These are phyloP conservation scores for Siniperca obscura DNA, from an alignment of 2,797 vertebrate species.

Conservation along the genomic window DNA sequence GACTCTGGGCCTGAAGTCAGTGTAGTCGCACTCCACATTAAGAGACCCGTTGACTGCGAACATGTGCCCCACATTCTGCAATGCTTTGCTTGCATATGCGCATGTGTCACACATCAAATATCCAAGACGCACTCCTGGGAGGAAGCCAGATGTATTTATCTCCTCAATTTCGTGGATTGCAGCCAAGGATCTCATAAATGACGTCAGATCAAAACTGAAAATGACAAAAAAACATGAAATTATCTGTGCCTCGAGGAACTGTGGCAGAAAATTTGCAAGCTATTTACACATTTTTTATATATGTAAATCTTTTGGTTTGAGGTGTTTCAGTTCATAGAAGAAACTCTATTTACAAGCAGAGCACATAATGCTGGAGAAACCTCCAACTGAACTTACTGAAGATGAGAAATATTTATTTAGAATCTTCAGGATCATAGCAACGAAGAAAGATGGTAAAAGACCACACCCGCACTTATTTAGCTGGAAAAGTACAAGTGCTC, in stretches of 20 bases:
- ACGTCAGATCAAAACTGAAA: slow-evolving; percentile 63
- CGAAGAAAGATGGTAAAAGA: not conserved
- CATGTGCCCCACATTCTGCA: slow-evolving; percentile 62
- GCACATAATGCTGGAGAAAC: not conserved
- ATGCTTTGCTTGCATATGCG: slow-evolving; percentile 60
- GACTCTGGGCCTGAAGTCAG: slow-evolving; percentile 55
- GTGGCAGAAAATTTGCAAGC: too few relatives aligned
- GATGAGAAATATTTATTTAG: not conserved
- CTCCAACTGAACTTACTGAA: not conserved
- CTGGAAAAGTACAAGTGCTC: not conserved
- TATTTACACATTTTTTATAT: not conserved
- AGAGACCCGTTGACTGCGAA: slow-evolving; percentile 52
- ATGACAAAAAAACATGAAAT: not conserved
- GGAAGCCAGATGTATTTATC: slow-evolving; percentile 70
- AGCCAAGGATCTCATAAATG: slow-evolving; percentile 65
- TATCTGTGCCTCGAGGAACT: not conserved
- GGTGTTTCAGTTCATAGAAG: not conserved
- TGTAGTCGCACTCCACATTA: slow-evolving; percentile 46
- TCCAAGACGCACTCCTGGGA: slow-evolving; percentile 73
- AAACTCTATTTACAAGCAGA: not conserved
- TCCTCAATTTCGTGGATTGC: slow-evolving; percentile 70
- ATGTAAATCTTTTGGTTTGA: not conserved
- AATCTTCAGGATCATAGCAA: not conserved
- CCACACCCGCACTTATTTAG: not conserved
- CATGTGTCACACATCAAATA: slow-evolving; percentile 76